Base-by-base conservation (phyloP, 2,797 vertebrate species). In the Protonibea diacanthus region DNA sequence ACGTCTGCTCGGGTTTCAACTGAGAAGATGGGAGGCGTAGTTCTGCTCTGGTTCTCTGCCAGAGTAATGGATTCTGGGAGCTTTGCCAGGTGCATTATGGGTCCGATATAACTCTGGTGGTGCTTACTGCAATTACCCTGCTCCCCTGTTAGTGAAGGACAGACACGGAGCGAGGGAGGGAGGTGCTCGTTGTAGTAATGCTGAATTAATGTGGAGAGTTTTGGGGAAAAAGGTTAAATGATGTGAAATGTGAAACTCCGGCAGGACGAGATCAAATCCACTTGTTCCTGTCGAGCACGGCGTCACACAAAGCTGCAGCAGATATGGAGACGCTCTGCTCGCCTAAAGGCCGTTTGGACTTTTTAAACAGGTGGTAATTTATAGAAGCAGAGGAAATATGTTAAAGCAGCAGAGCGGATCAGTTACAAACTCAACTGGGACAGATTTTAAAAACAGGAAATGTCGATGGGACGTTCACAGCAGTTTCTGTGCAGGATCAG, bases 41-140 rank as follows among this genome's bases (percentile, higher is more conserved):
- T 49, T 75, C 53, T 53, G 17, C 55, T 76, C 77, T 63, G 56
- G 51, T 82, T 63, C 66, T 72, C 65, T 71, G 75, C 80, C 79
- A 69, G 65, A 40, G 59, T 90, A 91, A 91, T 89, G 81, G 86
- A 76, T 90, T 94, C 93, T 94, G 93, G 93, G 93, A 93, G 80
- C 47, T 57, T 21, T 67, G 93, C 93, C 94, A 93, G 85, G 63
- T 80, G 89, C 80, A 82, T 90, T 93, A 85, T 87, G 85, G 87
- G 77, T 91, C 86, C 87, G 90, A 91, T 91, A 83, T 85, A 91
- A 90, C 89, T 90, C 81, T 83, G 82, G 85, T 87, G 78, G 78
- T 88, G 87, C 84, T 91, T 52, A 38, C 81, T 90, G 86, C 69
- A 82, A 84, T 92, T 87, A 90, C 61, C 27, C 71, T 45, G 73